A percentile compares a stretch with the other conserved stretches of the same genome.
phyloP scores from a whole-genome alignment of 1,140 invertebrate species.

The Brachionus koreanus region DNA sequence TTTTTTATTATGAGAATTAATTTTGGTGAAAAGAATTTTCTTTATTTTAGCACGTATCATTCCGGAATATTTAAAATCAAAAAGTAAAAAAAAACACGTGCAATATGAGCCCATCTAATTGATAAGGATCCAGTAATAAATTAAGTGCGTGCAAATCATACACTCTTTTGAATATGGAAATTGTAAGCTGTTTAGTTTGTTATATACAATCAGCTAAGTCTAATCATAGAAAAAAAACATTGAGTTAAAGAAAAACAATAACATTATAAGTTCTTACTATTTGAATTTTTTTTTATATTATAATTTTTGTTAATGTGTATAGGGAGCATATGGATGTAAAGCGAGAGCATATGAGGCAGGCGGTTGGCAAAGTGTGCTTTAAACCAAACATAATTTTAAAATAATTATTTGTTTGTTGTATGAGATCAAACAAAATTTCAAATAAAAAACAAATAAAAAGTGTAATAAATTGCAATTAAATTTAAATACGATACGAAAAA shows the following conservation, averaged over 20 bases:
- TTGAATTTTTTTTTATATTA: conserved; percentile 6
- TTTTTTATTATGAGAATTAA: too few species aligned
- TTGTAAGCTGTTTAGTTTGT: conserved; percentile 2
- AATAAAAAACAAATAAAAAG: conserved; percentile 34
- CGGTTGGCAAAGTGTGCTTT: not conserved
- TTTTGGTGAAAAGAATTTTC: not conserved
- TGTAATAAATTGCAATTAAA: conserved; percentile 41
- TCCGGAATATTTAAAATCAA: not conserved
- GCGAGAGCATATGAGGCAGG: not conserved
- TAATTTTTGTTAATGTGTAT: conserved; percentile 9
- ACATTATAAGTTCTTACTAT: conserved; percentile 19
- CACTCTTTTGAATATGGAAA: not conserved
- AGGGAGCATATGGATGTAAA: conserved; percentile 1
- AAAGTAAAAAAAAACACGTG: not conserved
- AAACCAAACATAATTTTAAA: not conserved
- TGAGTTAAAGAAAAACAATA: conserved; percentile 30
- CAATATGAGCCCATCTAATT: not conserved
- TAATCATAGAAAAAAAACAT: conserved; percentile 8
- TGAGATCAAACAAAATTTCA: conserved; percentile 24
- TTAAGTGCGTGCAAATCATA: not conserved
- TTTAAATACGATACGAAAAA: conserved; percentile 7
- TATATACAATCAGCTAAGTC: not conserved
- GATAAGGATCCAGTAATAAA: not conserved
- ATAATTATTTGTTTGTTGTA: conserved; percentile 21
- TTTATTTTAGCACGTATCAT: not conserved